phyloP scores from a whole-genome alignment of 2,888 invertebrate species.

The Lepetodrilus schrolli region DNA sequence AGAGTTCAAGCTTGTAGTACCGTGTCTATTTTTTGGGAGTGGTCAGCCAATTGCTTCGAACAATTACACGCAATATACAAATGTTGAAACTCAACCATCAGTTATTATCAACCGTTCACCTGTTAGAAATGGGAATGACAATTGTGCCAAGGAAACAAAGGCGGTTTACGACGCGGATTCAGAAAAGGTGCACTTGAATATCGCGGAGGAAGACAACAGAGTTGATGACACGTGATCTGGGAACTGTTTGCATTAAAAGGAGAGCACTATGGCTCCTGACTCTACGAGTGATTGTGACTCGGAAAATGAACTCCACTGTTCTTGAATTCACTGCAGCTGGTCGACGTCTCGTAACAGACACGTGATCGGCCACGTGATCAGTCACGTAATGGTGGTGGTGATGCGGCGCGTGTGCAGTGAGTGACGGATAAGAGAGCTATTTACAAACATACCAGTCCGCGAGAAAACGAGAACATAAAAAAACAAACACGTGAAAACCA shows the following conservation, averaged over 20 bases:
- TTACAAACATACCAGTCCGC: too few relatives aligned
- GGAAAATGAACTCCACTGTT: conserved; percentile 9
- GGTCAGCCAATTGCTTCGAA: conserved; percentile 57
- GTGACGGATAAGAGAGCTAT: too few relatives aligned
- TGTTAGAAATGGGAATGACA: conserved; percentile 60
- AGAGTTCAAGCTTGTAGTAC: conserved; percentile 81
- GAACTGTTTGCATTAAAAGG: conserved; percentile 11
- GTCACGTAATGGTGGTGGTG: too few relatives aligned
- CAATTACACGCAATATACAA: conserved; percentile 70
- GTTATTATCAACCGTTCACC: conserved; percentile 70
- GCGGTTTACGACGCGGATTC: conserved; percentile 69
- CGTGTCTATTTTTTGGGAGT: conserved; percentile 68
- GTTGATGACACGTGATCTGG: conserved; percentile 28
- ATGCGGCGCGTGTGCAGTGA: too few relatives aligned
- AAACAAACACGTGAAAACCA: neutral
- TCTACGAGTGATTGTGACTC: neutral
- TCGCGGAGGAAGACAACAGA: conserved; percentile 54
- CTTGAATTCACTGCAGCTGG: neutral
- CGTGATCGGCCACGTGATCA: neutral
- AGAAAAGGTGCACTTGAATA: conserved; percentile 67
- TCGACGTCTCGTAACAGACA: neutral
- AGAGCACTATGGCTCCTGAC: too few relatives aligned
- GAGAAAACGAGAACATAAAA: too few relatives aligned
- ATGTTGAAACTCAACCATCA: conserved; percentile 69
- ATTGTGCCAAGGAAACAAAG: conserved; percentile 56